A percentile compares a stretch with the other conserved stretches of the same genome.
Conservation (phyloP, 2,888 invertebrate species). For the Caenorhabditis sinica region DNA sequence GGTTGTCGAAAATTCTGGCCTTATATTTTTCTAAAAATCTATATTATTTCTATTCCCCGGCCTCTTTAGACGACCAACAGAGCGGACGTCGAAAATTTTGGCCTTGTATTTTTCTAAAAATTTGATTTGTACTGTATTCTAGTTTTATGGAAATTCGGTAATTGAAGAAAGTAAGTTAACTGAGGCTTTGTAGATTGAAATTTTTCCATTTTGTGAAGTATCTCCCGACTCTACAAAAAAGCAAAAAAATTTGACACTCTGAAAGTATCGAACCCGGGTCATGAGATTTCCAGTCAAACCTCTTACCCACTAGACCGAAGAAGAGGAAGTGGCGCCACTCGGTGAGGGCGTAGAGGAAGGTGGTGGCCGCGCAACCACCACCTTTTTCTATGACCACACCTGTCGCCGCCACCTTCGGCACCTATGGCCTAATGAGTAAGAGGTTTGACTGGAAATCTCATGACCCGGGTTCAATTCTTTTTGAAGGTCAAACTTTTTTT, state of each 20-base stretch:
- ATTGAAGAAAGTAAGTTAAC: no score
- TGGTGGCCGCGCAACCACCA: not conserved
- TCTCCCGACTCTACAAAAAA: not conserved
- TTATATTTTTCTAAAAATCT: no score
- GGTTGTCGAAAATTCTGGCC: no score
- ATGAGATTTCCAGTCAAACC: not conserved
- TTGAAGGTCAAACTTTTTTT: not conserved
- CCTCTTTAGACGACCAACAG: no score
- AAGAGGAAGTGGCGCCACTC: not conserved
- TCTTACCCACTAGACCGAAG: not conserved
- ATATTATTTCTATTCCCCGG: no score
- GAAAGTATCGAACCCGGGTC: slow-evolving; percentile 5
- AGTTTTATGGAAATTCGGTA: no score
- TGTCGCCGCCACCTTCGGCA: not conserved
- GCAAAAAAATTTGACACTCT: not conserved
- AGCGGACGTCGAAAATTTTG: no score
- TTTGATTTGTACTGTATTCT: no score
- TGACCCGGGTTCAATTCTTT: slow-evolving; percentile 5
- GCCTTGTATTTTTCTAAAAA: slow-evolving; percentile 18
- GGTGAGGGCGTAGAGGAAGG: not conserved
- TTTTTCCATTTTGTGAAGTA: not conserved
- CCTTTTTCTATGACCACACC: not conserved
- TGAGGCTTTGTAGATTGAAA: not conserved
- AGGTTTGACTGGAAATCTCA: not conserved
- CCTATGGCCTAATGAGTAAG: not conserved